A percentile compares a stretch with the other conserved stretches of the same genome.
Evolutionary conservation across 2,888 invertebrate genomes (phyloP).

Genomic region (Mythimna loreyi): DNA sequence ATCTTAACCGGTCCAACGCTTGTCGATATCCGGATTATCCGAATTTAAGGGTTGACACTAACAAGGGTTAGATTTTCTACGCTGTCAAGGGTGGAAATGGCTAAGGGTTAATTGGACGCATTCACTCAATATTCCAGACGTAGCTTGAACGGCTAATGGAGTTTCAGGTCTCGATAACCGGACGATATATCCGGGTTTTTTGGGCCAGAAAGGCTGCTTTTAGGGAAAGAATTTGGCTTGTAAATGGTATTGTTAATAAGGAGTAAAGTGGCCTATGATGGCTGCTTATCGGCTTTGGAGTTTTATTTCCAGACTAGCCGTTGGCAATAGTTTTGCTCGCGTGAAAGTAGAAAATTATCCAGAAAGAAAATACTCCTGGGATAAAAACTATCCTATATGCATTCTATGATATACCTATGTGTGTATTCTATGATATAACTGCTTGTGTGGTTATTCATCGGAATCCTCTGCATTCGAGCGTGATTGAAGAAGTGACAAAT

Average conservation of each 20-base stretch:
- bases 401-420: no score
- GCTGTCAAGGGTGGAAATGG: conserved; percentile 64
- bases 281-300: neutral
- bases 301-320: neutral
- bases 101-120: conserved; percentile 70
- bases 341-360: no score
- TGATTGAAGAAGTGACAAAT: no score
- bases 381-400: no score
- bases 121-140: conserved; percentile 70
- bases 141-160: conserved; percentile 57
- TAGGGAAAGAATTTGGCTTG: conserved; percentile 7
- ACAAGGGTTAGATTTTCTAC: conserved; percentile 84
- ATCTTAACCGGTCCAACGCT: conserved; percentile 78
- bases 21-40: conserved; percentile 83
- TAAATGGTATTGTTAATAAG: conserved; percentile 16
- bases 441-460: no score
- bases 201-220: conserved; percentile 30
- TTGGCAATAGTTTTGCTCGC: no score
- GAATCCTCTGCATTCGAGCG: no score
- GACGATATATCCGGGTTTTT: conserved; percentile 56
- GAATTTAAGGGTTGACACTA: conserved; percentile 84
- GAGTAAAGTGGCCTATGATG: neutral
- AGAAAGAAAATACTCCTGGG: no score
- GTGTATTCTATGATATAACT: no score
- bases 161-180: conserved; percentile 58